Evolutionary conservation across 2,888 invertebrate genomes (phyloP), one percentile per base, ranked within the genome.

Genomic region (Trichopria drosophilae): DNA sequence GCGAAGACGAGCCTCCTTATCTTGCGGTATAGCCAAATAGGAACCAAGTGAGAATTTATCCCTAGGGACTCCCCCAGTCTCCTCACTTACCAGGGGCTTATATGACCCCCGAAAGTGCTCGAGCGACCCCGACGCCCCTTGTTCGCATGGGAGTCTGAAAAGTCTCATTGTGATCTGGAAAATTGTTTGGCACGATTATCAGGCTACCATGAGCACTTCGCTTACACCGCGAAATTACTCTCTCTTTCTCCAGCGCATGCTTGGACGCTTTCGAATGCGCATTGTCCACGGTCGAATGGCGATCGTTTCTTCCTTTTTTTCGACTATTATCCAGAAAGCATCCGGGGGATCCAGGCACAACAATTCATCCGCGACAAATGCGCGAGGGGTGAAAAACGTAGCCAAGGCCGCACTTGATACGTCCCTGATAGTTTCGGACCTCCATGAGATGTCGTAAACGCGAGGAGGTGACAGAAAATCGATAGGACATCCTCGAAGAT

Each of bases 401-500:
- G 24, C 7, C 6, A 24, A 10, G 32, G 12, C 32, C 12, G 10
- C 44, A 43, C 7, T 55, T 67, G 67, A 68, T 70, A 61, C 60
- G 56, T 62, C 64, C 75, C 75, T 74, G 74, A 61, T 75, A 73
- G 62, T 57, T 58, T 61, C 64, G 67, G 71, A 72, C 67, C 68
- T 56, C 65, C 60, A 65, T 73, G 75, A 75, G 72, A 73, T 68
- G 73, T 68, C 72, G 73, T 74, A 73, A 74, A 72, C 63, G 67
- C 62, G 63, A 71, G 65, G 71, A 72, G 71, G 67, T 73, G 74
- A 73, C 75, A 67, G 72, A 64, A 69, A 73, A 73, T 74, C 74
- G 64, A 73, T 73, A 60, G 43, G 37, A 44, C 57, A 55, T 57
- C 58, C 58, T 58, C 49, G 43, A 49, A 58, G 55, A 40, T 52